Evolutionary conservation across 2,888 invertebrate genomes (phyloP), one percentile per base, ranked within the genome.

Genomic region (Nasonovia ribisnigri): DNA sequence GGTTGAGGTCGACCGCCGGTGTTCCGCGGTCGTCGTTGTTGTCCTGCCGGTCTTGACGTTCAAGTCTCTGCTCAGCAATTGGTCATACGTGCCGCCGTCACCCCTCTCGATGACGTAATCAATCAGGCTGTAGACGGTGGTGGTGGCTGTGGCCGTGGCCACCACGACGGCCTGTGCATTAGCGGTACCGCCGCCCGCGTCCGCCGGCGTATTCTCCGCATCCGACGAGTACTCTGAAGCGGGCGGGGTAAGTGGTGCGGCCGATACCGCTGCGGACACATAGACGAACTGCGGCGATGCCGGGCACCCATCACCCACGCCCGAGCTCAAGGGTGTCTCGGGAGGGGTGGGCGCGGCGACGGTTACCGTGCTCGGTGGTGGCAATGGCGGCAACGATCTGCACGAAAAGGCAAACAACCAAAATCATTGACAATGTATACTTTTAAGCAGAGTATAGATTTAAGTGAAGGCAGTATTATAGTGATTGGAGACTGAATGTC

Each of bases 191-290:
- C 13, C 8, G 29, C 29, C 20, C 94, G 96, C 92, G 84, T 96
- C 95, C 95, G 96, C 96, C 0, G 96, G 96, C 95, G 96, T 96
- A 96, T 97, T 97, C 95, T 97, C 97, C 88, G 97, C 97, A 95
- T 97, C 97, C 94, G 97, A 97, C 94, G 97, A 97, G 95, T 97
- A 97, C 95, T 97, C 97, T 60, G 97, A 98, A 95, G 96, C 97
- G 94, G 97, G 98, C 95, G 97, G 98, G 95, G 98, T 96, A 16
- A 94, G 46, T 3, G 94, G 94, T 0, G 57, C 84, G n/a, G 90
- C 57, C 2, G 91, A 54, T 1, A 88, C 88, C 2, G 88, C 89
- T 6, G 92, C 57, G 57, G 89, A 89, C 42, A 88, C 91, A 54
- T 91, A 94, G 11, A 91, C 91, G 29, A 92, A 94, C n/a, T 88